A percentile compares a stretch with the other conserved stretches of the same genome.
Evolutionary conservation across 2,797 vertebrate genomes (phyloP).

Genomic region (Lepus townsendii): DNA sequence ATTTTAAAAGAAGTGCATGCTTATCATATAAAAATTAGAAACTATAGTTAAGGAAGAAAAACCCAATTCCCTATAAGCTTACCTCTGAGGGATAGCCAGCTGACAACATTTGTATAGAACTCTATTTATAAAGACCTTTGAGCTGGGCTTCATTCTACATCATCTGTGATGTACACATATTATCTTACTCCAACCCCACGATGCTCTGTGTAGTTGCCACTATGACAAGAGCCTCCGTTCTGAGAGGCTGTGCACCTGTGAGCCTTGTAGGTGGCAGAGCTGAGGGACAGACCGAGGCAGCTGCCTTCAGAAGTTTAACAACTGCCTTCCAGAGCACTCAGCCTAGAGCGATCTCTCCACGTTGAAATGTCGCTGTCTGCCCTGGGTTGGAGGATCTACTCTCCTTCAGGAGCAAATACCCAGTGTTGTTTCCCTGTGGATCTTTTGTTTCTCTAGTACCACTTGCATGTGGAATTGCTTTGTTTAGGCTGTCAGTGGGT

Average conservation of each 20-base stretch:
- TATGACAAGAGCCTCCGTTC: not conserved
- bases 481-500: not conserved
- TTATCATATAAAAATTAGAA: not conserved
- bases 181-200: not conserved
- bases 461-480: not conserved
- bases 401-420: not conserved
- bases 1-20: slow-evolving; percentile 25
- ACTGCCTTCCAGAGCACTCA: not conserved
- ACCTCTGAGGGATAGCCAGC: not conserved
- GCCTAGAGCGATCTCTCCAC: not conserved
- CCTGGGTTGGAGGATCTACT: not conserved
- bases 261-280: too few relatives aligned
- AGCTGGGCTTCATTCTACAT: not conserved
- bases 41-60: not conserved
- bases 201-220: not conserved
- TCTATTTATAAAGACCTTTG: not conserved
- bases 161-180: not conserved
- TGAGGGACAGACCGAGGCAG: not conserved
- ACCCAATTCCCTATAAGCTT: not conserved
- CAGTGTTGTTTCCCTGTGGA: not conserved
- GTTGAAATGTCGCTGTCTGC: not conserved
- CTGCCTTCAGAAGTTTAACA: not conserved
- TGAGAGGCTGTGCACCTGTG: not conserved
- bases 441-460: not conserved
- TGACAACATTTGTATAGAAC: not conserved